Base-by-base conservation (phyloP, 2,797 vertebrate genomes). In the Novumbra hubbsi region DNA sequence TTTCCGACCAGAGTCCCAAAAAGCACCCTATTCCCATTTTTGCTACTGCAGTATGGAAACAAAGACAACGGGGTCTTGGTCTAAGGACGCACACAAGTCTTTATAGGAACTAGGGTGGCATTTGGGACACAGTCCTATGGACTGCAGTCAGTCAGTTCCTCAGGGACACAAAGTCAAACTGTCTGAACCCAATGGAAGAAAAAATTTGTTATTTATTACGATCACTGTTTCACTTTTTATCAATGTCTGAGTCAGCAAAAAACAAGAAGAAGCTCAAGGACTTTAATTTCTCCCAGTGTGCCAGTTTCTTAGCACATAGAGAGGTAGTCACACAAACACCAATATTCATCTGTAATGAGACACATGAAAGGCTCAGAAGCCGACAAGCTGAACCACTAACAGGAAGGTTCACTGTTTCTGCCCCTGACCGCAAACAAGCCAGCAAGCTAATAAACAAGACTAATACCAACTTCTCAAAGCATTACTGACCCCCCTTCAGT, bases 131-230 rank as follows among this genome's bases (percentile, higher is more conserved):
- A 50, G 70, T 7, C 21, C 55, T 4, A 60, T 4, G 3, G 21
- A 27, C 65, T 27, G 65, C 48, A 11, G 6, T 73, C 75, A 21
- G 41, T 12, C 41, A 0, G 6, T 14, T 12, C 41, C 41, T 45
- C 41, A 45, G 14, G 41, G 41, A 77, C 75, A 74, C 79, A 78
- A 76, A 68, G 70, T 71, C 28, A 49, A 73, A 79, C 70, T 83
- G 74, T 87, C 80, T 16, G 24, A 6, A 62, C 38, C 60, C 30
- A 68, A 74, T 11, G 71, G 64, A 57, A 4, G 52, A 50, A 81
- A 66, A 80, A 64, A 71, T 27, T 19, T 24, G 71, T 71, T 70
- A 68, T 79, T 83, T 80, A 79, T 72, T 73, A 27, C 80, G 32
- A 21, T 60, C 55, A 55, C 17, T 28, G 62, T 72, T 55, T 16